Evolutionary conservation across 2,113 vertebrate genomes (phyloP).

Genomic region (Anser brachyrhynchus): DNA sequence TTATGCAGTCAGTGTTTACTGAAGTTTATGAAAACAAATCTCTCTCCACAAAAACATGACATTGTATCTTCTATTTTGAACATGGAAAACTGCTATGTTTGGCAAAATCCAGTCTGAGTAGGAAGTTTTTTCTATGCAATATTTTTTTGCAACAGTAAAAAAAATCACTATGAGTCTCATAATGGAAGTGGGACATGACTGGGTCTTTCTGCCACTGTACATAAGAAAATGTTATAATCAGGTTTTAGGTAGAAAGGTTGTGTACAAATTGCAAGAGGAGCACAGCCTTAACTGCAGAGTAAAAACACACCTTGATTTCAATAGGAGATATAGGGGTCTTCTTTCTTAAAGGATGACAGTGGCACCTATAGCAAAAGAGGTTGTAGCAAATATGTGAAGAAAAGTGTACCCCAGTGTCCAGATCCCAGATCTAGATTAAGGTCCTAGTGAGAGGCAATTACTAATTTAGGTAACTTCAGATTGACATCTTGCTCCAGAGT

Average conservation of each 20-base stretch:
- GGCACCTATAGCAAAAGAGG: accelerated
- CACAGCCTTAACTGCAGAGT: neutral
- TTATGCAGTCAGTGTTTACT: conserved; percentile 40
- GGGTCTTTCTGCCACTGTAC: neutral
- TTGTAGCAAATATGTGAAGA: neutral
- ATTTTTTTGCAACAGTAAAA: neutral
- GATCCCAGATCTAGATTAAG: neutral
- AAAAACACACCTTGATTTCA: neutral
- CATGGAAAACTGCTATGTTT: neutral
- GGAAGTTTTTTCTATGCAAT: neutral
- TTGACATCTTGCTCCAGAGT: neutral
- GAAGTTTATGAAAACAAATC: conserved; percentile 39
- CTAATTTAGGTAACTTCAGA: neutral
- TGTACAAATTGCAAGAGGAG: neutral
- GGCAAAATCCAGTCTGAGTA: neutral
- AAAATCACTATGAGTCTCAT: neutral
- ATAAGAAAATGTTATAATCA: neutral
- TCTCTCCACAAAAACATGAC: neutral
- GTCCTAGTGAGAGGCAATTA: neutral
- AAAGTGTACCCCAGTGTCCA: neutral
- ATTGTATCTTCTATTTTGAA: neutral
- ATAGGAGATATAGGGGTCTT: accelerated
- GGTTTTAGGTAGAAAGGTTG: neutral
- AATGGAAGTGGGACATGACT: neutral
- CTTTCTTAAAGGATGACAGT: accelerated